Base-by-base conservation (phyloP, 2,888 invertebrate species). In the Lobophora halterata region DNA sequence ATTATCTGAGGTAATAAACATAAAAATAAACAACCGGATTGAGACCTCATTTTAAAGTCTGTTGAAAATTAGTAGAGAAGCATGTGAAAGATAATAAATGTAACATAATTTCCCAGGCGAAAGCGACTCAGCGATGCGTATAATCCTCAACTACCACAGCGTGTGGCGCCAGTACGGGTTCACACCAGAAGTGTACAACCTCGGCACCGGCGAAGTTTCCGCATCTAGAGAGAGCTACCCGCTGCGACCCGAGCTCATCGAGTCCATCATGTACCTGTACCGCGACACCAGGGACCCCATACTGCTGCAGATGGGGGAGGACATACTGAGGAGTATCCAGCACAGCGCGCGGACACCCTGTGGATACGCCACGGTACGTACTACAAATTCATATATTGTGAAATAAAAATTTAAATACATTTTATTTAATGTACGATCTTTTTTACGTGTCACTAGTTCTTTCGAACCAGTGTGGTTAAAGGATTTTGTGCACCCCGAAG, bases 91-190 rank as follows among this genome's bases (percentile, higher is more conserved):
- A 7, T 7, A 8, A 6, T 16, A n/a, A n/a, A n/a, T n/a, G n/a
- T n/a, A n/a, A n/a, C n/a, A n/a, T n/a, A n/a, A n/a, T n/a, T n/a
- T n/a, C n/a, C 3, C 81, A 88, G 97, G 99, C 3, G 97, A 99
- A 67, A 92, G 95, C 5, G 93, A 93, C 55, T 92, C 94, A 52
- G 99, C 97, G 0, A 93, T 97, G 92, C 94, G 95, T 57, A 96
- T 97, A 2, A 89, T 99, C 46, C 94, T 96, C 65, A 98, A 98
- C 79, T 99, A 99, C 78, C 97, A 98, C 69, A 94, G 95, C 62
- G 96, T 99, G 1, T 97, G 98, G 96, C 93, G 94, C 42, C 97
- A 99, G 72, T 99, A 97, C 79, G 99, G 99, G 0, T 98, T 98
- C 67, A 94, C 97, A 0, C 99, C 99, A 0, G 99, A 99, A 72